Evolutionary conservation across 2,113 vertebrate species (phyloP).

Genomic region (Dicrurus megarhynchus): DNA sequence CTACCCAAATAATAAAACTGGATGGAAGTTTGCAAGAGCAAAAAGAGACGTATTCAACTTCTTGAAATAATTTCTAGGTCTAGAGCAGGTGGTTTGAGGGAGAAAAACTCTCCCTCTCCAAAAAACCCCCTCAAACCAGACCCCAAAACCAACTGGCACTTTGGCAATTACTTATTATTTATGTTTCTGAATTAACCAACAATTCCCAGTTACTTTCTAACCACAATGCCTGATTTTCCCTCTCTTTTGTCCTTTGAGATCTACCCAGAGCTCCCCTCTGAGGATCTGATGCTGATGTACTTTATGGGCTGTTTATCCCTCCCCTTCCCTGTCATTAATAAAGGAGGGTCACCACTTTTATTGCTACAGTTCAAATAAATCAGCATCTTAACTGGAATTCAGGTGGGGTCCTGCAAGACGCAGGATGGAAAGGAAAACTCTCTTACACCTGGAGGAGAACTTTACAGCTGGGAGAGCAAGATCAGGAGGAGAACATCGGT

Average conservation of each 20-base stretch:
- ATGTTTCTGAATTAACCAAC: background rate
- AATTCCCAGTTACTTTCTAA: background rate
- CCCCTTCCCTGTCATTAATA: background rate
- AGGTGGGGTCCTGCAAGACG: background rate
- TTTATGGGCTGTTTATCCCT: background rate
- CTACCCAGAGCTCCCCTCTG: background rate
- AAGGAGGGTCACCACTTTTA: background rate
- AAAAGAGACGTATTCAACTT: background rate
- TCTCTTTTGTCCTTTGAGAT: background rate
- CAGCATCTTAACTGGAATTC: background rate
- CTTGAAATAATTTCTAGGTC: background rate
- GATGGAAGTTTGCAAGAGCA: background rate
- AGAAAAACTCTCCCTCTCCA: background rate
- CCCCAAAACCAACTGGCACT: background rate
- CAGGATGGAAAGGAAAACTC: background rate
- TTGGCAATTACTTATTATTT: background rate
- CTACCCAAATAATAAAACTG: conserved; percentile 26
- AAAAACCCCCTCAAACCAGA: background rate
- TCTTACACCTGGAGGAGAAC: background rate
- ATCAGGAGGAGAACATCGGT: background rate
- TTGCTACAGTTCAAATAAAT: background rate
- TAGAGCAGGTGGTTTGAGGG: background rate
- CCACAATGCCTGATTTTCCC: background rate
- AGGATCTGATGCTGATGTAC: background rate
- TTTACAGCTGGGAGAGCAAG: background rate